These are phyloP conservation scores for Chirona hameri DNA, from an alignment of 2,888 invertebrate species.

Conservation along the genomic window DNA sequence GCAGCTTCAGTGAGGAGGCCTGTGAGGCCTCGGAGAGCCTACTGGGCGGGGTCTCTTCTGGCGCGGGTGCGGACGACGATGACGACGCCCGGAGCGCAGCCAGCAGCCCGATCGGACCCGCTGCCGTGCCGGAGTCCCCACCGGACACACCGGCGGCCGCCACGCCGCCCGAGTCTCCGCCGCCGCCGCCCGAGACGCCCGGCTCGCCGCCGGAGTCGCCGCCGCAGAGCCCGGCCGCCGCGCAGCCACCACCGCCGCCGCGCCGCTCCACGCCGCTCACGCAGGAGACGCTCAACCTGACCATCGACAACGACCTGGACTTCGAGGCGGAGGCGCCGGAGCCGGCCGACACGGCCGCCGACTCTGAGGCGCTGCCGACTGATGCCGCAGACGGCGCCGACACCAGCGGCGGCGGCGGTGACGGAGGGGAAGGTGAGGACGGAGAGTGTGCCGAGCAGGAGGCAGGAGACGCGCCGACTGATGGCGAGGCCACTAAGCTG, in stretches of 20 bases:
- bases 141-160: slow-evolving; percentile 26
- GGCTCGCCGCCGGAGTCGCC: slow-evolving; percentile 1
- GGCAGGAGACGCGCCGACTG: slow-evolving; percentile 48
- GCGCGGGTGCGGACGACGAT: not conserved
- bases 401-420: slow-evolving; percentile 49
- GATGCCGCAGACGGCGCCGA: slow-evolving; percentile 32
- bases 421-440: slow-evolving; percentile 53
- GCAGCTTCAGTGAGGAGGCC: not conserved
- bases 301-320: slow-evolving; percentile 30
- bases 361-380: no score
- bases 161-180: slow-evolving; percentile 29
- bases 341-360: not conserved
- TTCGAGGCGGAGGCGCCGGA: slow-evolving; percentile 33
- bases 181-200: not conserved
- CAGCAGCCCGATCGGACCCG: slow-evolving; percentile 27
- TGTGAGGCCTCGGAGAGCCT: not conserved
- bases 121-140: slow-evolving; percentile 25
- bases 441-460: slow-evolving; percentile 33
- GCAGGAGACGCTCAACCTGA: slow-evolving; percentile 2
- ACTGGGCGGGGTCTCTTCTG: not conserved
- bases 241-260: not conserved
- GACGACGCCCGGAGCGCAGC: not conserved
- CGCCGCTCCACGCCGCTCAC: not conserved
- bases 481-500: slow-evolving; percentile 44
- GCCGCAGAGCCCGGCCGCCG: not conserved